These are phyloP conservation scores for Dicyrtoma fusca DNA, from an alignment of 2,888 invertebrate species.

Conservation along the genomic window DNA sequence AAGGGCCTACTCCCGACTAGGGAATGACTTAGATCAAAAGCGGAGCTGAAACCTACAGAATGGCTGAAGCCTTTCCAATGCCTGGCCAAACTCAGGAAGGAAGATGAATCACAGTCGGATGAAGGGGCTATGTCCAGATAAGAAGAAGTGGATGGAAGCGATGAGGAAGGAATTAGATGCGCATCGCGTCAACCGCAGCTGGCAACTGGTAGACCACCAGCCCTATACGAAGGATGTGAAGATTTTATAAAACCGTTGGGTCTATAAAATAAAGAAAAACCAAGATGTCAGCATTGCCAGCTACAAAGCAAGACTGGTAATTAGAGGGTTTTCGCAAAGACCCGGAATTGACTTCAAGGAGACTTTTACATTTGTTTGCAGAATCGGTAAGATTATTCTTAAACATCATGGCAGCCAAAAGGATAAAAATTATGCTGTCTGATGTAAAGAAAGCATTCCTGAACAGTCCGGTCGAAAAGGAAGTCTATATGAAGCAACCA, in stretches of 20 bases:
- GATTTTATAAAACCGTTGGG: conserved; percentile 21
- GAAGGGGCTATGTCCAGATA: neutral
- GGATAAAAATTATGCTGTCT: conserved; percentile 6
- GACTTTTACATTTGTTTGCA: conserved; percentile 33
- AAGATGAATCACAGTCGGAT: neutral
- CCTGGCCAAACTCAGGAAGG: no score
- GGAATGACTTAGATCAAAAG: no score
- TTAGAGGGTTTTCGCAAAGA: conserved; percentile 27
- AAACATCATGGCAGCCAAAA: conserved; percentile 27
- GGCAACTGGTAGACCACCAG: neutral
- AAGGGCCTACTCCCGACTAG: no score
- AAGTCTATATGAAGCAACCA: conserved; percentile 32
- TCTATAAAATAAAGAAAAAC: conserved; percentile 27
- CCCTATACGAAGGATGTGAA: neutral
- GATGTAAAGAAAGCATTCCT: conserved; percentile 39
- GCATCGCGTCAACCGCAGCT: neutral
- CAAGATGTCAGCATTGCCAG: conserved; percentile 5
- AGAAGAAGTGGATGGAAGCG: neutral
- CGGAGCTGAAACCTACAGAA: no score
- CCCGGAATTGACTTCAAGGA: conserved; percentile 36
- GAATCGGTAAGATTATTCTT: conserved; percentile 24
- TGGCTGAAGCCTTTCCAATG: no score
- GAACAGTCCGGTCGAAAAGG: conserved; percentile 24
- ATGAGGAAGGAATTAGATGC: neutral
- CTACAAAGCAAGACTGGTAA: conserved; percentile 30